These are phyloP conservation scores for Dendrocincla tyrannina DNA, from an alignment of 2,797 vertebrate genomes.

Conservation along the genomic window DNA sequence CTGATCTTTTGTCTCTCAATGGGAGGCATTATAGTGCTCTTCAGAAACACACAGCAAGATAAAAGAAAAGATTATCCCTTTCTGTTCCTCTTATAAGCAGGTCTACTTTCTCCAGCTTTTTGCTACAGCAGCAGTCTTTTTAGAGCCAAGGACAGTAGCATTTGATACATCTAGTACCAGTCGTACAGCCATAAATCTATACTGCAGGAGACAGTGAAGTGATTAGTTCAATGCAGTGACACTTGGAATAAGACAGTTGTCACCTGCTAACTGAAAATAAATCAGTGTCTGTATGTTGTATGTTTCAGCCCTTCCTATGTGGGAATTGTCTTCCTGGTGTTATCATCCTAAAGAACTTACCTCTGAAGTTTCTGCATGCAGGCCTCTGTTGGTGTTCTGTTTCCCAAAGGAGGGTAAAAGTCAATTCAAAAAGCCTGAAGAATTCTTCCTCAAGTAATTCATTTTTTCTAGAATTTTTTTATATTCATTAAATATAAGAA, in stretches of 20 bases:
- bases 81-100: background rate
- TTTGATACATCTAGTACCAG: background rate
- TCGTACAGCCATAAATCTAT: background rate
- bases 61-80: background rate
- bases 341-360: background rate
- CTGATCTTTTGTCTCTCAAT: background rate
- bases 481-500: background rate
- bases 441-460: background rate
- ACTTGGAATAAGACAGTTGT: background rate
- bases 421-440: background rate
- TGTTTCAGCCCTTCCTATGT: background rate
- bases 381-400: background rate
- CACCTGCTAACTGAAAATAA: background rate
- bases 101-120: background rate
- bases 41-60: background rate
- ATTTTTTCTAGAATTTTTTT: background rate
- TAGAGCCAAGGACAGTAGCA: background rate
- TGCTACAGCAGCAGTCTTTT: background rate
- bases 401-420: background rate
- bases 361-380: background rate
- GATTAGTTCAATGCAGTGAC: background rate
- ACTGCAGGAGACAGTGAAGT: background rate
- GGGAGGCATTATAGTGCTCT: background rate
- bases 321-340: background rate
- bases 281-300: background rate